These are phyloP conservation scores for Tragelaphus buxtoni DNA, from an alignment of 2,113 vertebrate species.

Conservation along the genomic window DNA sequence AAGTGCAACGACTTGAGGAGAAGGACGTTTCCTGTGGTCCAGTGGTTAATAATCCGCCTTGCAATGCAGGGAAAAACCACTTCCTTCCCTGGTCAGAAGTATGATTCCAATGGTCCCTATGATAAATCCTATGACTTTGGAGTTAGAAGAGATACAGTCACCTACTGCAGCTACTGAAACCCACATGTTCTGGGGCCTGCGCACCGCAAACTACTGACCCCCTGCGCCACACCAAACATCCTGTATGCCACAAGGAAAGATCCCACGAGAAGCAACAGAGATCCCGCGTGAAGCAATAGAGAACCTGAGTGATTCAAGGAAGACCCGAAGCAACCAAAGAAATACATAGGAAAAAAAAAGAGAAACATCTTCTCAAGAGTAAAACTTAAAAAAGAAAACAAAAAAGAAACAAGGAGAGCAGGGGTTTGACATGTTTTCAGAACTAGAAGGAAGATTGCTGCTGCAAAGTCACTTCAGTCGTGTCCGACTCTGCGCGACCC, in stretches of 20 bases:
- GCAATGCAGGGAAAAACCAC: not conserved
- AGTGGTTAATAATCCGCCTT: not conserved
- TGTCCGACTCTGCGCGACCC: no score
- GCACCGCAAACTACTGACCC: not conserved
- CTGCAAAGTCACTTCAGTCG: no score
- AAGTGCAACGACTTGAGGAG: not conserved
- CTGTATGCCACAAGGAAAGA: not conserved
- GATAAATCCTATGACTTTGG: not conserved
- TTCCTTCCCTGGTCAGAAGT: not conserved
- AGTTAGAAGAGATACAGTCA: not conserved
- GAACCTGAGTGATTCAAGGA: not conserved
- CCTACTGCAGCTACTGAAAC: not conserved
- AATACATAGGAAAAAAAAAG: not conserved
- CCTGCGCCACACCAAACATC: not conserved
- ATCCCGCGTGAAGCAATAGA: not conserved
- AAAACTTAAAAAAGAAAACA: not conserved
- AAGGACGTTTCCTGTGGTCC: not conserved
- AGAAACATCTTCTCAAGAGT: not conserved
- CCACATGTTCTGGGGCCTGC: not conserved
- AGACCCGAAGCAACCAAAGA: not conserved
- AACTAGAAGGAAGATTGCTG: not conserved
- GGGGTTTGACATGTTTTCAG: not conserved
- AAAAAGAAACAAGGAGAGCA: not conserved
- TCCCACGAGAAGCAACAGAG: not conserved
- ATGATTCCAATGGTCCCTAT: not conserved